Evolutionary conservation across 2,797 vertebrate species (phyloP).

Genomic region (Notamacropus eugenii): DNA sequence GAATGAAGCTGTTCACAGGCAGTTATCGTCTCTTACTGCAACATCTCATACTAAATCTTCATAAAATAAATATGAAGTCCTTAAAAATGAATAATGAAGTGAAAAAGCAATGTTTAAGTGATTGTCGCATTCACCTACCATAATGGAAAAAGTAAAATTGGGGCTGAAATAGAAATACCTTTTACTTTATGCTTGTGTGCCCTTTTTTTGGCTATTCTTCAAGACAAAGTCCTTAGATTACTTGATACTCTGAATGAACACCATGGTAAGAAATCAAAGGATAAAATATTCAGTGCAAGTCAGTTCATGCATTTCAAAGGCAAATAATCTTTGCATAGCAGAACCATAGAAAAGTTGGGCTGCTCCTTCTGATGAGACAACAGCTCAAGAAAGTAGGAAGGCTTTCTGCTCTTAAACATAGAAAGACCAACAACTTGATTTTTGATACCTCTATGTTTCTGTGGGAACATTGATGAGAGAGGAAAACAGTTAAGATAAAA

Average conservation of each 20-base stretch:
- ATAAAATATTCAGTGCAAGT: not conserved
- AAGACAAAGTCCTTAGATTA: not conserved
- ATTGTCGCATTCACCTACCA: not conserved
- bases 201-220: not conserved
- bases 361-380: not conserved
- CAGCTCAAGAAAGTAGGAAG: slow-evolving; percentile 17
- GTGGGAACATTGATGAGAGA: not conserved
- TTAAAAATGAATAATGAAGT: not conserved
- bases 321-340: not conserved
- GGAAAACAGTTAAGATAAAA: not conserved
- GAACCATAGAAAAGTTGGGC: slow-evolving; percentile 4
- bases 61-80: not conserved
- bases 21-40: not conserved
- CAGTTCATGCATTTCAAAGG: not conserved
- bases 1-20: not conserved
- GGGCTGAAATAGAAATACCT: not conserved
- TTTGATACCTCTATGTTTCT: not conserved
- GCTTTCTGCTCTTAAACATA: not conserved
- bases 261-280: not conserved
- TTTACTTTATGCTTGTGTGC: not conserved
- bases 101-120: not conserved
- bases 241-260: not conserved
- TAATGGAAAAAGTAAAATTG: not conserved
- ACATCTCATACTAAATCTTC: not conserved
- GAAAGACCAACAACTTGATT: not conserved